Conservation (phyloP, 2,888 invertebrate species). For the Aproaerema taeniolella region DNA sequence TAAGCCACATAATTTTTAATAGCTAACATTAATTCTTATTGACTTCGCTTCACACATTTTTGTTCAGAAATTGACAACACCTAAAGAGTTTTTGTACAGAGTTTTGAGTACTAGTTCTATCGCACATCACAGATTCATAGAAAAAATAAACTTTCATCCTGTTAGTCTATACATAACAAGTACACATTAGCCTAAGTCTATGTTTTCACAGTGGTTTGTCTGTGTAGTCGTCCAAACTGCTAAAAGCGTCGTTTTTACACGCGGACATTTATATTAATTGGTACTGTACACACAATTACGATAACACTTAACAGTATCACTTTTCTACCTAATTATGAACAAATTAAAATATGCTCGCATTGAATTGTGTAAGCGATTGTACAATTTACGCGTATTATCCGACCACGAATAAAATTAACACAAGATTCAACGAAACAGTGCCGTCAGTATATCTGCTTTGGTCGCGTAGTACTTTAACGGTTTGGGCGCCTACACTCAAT, state of each 20-base stretch:
- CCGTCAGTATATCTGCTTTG: no score
- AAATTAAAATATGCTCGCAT: no score
- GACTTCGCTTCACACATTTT: slow-evolving; percentile 23
- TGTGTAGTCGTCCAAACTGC: slow-evolving; percentile 11
- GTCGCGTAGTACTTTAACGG: no score
- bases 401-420: no score
- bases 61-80: slow-evolving; percentile 59
- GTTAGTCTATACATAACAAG: slow-evolving; percentile 56
- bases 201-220: slow-evolving; percentile 26
- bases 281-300: neutral
- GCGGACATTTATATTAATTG: no score
- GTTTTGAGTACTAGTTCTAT: slow-evolving; percentile 39
- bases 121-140: slow-evolving; percentile 65
- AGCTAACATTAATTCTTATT: slow-evolving; percentile 36
- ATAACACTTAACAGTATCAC: neutral
- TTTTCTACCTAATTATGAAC: no score
- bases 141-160: slow-evolving; percentile 53
- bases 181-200: slow-evolving; percentile 53
- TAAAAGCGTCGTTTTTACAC: no score
- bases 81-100: slow-evolving; percentile 62
- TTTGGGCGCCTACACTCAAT: slow-evolving; percentile 7
- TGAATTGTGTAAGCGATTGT: no score
- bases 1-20: slow-evolving; percentile 59
- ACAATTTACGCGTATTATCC: no score
- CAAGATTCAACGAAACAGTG: no score